Conservation (phyloP, 2,888 invertebrate species). For the Stomorhina lunata region DNA sequence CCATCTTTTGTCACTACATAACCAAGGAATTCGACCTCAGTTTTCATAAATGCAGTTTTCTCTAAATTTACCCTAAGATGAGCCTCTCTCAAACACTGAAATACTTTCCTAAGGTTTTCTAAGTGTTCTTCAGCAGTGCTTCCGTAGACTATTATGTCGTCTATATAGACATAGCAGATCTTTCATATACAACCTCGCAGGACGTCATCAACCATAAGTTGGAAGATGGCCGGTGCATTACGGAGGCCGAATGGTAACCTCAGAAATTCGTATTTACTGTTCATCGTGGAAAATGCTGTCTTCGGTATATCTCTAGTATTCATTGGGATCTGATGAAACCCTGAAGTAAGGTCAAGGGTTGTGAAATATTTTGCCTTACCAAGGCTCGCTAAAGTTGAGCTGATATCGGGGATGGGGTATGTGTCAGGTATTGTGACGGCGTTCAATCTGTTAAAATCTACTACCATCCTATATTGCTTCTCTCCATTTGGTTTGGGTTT, state of each 20-base stretch:
- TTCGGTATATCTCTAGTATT: slow-evolving; percentile 61
- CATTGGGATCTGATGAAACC: slow-evolving; percentile 68
- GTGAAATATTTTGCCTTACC: slow-evolving; percentile 66
- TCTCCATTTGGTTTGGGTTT: slow-evolving; percentile 62
- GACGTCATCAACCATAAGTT: slow-evolving; percentile 66
- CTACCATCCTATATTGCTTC: slow-evolving; percentile 65
- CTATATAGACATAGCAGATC: slow-evolving; percentile 63
- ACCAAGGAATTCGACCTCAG: slow-evolving; percentile 57
- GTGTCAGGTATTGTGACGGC: slow-evolving; percentile 63
- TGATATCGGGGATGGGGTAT: slow-evolving; percentile 66
- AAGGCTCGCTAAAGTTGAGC: slow-evolving; percentile 61
- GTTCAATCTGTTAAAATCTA: slow-evolving; percentile 66
- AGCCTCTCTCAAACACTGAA: slow-evolving; percentile 5
- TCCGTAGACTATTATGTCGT: slow-evolving; percentile 66
- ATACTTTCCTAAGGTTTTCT: slow-evolving; percentile 44
- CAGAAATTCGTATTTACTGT: slow-evolving; percentile 52
- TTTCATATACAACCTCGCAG: slow-evolving; percentile 57
- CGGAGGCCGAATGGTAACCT: slow-evolving; percentile 55
- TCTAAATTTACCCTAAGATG: slow-evolving; percentile 48
- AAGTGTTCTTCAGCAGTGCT: slow-evolving; percentile 42
- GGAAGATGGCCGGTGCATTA: slow-evolving; percentile 62
- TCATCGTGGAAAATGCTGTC: slow-evolving; percentile 65
- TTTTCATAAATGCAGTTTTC: slow-evolving; percentile 58
- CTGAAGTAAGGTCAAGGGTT: slow-evolving; percentile 65
- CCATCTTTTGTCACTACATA: slow-evolving; percentile 51